Percentiles rank a stretch among this genome's conserved stretches.
Conservation (phyloP, 1,140 invertebrate genomes). For the Papilio dardanus region DNA sequence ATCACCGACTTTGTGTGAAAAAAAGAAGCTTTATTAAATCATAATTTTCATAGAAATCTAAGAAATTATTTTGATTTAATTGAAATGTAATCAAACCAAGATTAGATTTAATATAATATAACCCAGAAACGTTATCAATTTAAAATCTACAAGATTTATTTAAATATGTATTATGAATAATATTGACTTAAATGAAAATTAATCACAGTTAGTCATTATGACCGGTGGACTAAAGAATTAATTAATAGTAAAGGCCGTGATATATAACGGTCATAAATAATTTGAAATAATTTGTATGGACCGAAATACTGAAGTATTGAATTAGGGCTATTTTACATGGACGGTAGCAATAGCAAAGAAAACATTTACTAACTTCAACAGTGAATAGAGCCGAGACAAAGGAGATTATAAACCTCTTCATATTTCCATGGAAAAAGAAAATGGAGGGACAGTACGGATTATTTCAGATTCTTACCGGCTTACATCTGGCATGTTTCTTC, state of each 20-base stretch:
- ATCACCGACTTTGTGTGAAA: no score
- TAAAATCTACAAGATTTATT: slow-evolving; percentile 21
- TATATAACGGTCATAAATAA: slow-evolving; percentile 21
- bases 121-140: slow-evolving; percentile 18
- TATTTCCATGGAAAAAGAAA: no score
- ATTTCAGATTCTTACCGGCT: no score
- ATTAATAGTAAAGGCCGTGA: slow-evolving; percentile 16
- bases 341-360: not conserved
- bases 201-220: slow-evolving; percentile 19
- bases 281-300: slow-evolving; percentile 14
- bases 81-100: not conserved
- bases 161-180: slow-evolving; percentile 25
- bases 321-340: slow-evolving; percentile 8
- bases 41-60: no score
- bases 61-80: not conserved
- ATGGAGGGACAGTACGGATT: no score
- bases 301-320: not conserved
- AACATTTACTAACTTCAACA: not conserved
- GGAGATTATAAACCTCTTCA: no score
- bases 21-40: no score
- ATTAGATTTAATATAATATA: not conserved
- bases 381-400: not conserved
- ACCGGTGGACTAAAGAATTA: slow-evolving; percentile 11
- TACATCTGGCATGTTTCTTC: no score
- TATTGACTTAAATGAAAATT: slow-evolving; percentile 25